A percentile compares a stretch with the other conserved stretches of the same genome.
Conservation (phyloP, 2,797 vertebrate species). For the Poecilia picta region DNA sequence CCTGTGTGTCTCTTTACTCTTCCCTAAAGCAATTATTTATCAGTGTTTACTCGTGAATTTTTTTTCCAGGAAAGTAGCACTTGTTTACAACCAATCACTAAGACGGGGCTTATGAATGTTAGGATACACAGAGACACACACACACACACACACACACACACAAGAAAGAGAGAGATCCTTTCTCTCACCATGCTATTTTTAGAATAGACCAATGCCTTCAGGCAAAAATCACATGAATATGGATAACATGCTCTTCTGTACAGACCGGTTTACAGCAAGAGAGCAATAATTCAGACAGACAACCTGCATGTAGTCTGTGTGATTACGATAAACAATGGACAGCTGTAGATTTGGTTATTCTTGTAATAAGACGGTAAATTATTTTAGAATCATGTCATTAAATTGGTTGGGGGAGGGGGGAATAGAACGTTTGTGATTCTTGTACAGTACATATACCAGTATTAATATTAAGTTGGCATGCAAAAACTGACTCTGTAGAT, state of each 20-base stretch:
- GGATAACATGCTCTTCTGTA: constrained; percentile 81
- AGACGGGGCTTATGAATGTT: constrained; percentile 69
- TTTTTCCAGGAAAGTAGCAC: constrained; percentile 56
- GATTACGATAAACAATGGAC: constrained; percentile 64
- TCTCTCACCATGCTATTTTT: constrained; percentile 85
- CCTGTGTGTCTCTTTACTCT: constrained; percentile 44
- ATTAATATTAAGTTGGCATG: too few relatives aligned
- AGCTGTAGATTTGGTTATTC: constrained; percentile 27
- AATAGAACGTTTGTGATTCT: not conserved
- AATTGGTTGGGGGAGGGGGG: not conserved
- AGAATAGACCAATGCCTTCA: constrained; percentile 84
- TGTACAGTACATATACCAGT: not conserved
- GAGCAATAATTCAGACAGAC: constrained; percentile 79
- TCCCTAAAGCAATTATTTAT: constrained; percentile 61
- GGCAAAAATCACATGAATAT: constrained; percentile 87
- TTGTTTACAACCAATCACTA: constrained; percentile 77
- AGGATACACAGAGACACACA: constrained; percentile 52
- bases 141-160: not conserved
- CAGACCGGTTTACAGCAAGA: constrained; percentile 74
- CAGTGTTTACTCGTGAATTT: constrained; percentile 62
- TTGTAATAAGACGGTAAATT: constrained; percentile 16
- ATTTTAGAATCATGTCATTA: constrained; percentile 2
- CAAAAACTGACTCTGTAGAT: not conserved
- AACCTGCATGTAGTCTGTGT: constrained; percentile 68
- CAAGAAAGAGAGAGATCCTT: constrained; percentile 63